Percentiles rank a stretch among this genome's conserved stretches.
These are phyloP conservation scores for Nothoprocta perdicaria DNA, from an alignment of 2,113 vertebrate species.

Conservation along the genomic window DNA sequence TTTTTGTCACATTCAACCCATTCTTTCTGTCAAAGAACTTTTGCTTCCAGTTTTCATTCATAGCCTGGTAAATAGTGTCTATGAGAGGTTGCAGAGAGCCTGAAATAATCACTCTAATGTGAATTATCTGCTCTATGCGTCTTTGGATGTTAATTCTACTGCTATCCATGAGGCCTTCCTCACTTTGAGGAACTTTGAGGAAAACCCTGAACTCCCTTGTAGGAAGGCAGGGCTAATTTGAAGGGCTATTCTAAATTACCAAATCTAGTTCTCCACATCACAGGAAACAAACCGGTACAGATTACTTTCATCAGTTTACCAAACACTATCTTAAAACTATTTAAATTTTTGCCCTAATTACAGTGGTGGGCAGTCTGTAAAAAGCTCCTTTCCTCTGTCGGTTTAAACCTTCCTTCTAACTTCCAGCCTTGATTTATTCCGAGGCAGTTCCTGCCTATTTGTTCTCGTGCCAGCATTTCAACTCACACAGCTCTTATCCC, in stretches of 20 bases:
- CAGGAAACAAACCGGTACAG: not conserved
- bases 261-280: not conserved
- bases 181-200: not conserved
- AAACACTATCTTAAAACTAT: not conserved
- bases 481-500: constrained; percentile 71
- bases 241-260: not conserved
- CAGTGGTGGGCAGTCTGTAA: not conserved
- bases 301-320: not conserved
- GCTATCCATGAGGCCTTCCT: not conserved
- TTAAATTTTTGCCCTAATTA: not conserved
- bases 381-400: constrained; percentile 7
- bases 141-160: not conserved
- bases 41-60: not conserved
- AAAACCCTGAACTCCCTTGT: not conserved
- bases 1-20: not conserved
- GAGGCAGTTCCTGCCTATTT: constrained; percentile 66
- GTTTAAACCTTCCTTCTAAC: constrained; percentile 55
- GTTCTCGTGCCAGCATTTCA: constrained; percentile 72
- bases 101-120: not conserved
- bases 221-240: not conserved
- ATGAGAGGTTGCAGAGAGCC: constrained; percentile 14
- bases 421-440: constrained; percentile 67
- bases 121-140: not conserved
- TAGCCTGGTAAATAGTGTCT: constrained; percentile 1
- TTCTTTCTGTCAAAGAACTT: not conserved